phyloP scores from a whole-genome alignment of 2,113 vertebrate genomes.

The Esox niger region DNA sequence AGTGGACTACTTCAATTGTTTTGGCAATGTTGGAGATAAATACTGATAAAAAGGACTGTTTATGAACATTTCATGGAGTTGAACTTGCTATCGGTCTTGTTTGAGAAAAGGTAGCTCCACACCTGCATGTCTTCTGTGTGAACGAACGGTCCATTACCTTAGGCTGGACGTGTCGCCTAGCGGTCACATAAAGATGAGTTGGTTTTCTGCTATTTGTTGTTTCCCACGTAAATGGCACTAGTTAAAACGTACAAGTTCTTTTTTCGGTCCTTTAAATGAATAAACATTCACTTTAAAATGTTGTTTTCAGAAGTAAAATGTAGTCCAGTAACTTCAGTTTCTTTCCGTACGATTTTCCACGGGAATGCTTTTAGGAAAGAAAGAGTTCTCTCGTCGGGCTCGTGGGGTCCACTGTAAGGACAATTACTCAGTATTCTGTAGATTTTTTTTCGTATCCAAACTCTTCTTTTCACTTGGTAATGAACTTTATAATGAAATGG shows the following conservation, averaged over 20 bases:
- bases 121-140: conserved; percentile 48
- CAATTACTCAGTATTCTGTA: conserved; percentile 35
- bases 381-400: neutral
- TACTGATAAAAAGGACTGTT: conserved; percentile 16
- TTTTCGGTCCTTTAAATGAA: neutral
- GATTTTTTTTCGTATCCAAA: conserved; percentile 42
- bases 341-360: neutral
- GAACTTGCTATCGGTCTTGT: conserved; percentile 53
- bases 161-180: neutral
- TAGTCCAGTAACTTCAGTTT: conserved; percentile 6
- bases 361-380: neutral
- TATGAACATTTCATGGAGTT: conserved; percentile 45
- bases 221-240: neutral
- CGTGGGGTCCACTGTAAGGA: conserved; percentile 51
- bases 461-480: conserved; percentile 53
- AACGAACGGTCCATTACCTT: conserved; percentile 6
- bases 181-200: neutral
- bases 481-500: neutral
- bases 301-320: neutral
- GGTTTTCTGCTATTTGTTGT: neutral
- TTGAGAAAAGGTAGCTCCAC: conserved; percentile 57
- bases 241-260: neutral
- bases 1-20: conserved; percentile 21
- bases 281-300: neutral
- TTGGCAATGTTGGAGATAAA: conserved; percentile 21